Percentiles rank a stretch among this genome's conserved stretches.
Evolutionary conservation across 2,113 vertebrate species (phyloP).

Genomic region (Balaeniceps rex): DNA sequence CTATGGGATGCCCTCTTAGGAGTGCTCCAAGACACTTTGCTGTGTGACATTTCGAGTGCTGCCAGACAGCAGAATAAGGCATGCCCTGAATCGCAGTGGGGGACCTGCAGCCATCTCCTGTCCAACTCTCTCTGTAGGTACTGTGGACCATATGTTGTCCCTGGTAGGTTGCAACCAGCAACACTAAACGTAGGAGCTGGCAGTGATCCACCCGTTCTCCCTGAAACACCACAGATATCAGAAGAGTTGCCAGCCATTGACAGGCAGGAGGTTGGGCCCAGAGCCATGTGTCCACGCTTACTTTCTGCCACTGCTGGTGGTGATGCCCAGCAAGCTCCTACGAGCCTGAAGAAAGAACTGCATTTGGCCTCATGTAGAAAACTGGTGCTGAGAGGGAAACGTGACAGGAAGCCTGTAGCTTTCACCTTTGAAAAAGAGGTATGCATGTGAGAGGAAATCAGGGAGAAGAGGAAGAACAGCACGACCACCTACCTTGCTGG

Average conservation of each 20-base stretch:
- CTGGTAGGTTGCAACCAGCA: slow-evolving; percentile 9
- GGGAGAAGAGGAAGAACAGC: background rate
- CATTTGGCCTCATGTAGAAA: background rate
- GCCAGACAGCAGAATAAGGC: background rate
- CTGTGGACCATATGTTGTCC: slow-evolving; percentile 6
- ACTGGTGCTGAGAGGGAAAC: background rate
- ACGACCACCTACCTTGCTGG: background rate
- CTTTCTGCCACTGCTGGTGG: background rate
- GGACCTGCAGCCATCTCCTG: background rate
- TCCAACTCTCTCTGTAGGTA: background rate
- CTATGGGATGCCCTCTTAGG: background rate
- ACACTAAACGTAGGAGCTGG: background rate
- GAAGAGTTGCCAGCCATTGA: slow-evolving; percentile 34
- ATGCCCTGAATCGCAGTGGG: background rate
- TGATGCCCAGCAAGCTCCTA: background rate
- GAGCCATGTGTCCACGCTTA: slow-evolving; percentile 24
- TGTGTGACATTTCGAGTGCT: background rate
- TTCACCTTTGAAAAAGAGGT: background rate
- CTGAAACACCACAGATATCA: background rate
- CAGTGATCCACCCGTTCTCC: background rate
- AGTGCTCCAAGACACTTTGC: background rate
- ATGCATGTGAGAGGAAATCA: background rate
- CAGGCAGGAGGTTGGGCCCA: background rate
- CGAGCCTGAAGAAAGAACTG: background rate
- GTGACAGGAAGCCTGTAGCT: background rate